Evolutionary conservation across 1,140 invertebrate species (phyloP).

Genomic region (Pseudomyrmex sp.): DNA sequence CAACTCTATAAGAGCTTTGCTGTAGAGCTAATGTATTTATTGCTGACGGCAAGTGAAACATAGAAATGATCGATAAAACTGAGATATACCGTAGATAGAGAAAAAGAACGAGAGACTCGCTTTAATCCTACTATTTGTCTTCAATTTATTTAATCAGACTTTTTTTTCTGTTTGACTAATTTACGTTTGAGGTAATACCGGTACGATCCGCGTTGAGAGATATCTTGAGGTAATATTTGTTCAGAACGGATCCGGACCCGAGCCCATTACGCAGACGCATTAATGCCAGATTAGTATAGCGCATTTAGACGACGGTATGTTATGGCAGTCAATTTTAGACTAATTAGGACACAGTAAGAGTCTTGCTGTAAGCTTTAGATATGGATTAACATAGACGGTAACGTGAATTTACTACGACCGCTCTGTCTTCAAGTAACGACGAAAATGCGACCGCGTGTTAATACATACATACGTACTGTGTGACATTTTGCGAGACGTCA

Average conservation of each 20-base stretch:
- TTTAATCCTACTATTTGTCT: constrained; percentile 6
- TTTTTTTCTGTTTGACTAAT: not conserved
- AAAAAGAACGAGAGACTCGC: not conserved
- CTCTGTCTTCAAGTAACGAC: constrained; percentile 6
- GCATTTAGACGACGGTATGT: constrained; percentile 3
- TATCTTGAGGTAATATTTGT: constrained; percentile 41
- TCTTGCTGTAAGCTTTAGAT: not conserved
- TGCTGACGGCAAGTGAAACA: not conserved
- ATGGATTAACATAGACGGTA: constrained; percentile 34
- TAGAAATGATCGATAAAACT: not conserved
- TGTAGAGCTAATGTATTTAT: not conserved
- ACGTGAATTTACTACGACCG: constrained; percentile 24
- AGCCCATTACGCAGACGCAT: constrained; percentile 30
- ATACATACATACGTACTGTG: not conserved
- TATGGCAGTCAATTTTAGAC: constrained; percentile 49
- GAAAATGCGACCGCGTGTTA: not conserved
- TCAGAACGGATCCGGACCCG: constrained; percentile 3
- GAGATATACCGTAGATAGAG: not conserved
- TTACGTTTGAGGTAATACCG: not conserved
- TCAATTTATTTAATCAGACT: constrained; percentile 2
- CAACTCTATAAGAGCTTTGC: not conserved
- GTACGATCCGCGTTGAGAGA: not conserved
- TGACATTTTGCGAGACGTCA: not conserved
- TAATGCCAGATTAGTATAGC: constrained; percentile 33
- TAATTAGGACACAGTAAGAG: constrained; percentile 41